phyloP scores from a whole-genome alignment of 2,113 vertebrate genomes.

The Procavia capensis region DNA sequence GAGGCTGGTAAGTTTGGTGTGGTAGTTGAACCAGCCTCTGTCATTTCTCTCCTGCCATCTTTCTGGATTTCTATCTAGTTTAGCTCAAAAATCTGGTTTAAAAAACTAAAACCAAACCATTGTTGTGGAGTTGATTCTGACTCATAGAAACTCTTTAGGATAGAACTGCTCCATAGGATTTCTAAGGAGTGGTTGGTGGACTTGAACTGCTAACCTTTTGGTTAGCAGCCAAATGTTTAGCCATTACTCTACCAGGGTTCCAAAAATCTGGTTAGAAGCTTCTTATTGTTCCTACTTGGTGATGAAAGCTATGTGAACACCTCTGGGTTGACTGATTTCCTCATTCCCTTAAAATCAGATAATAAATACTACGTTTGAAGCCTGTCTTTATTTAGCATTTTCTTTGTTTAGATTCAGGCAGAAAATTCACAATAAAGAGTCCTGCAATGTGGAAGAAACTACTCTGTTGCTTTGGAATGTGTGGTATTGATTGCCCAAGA shows the following conservation, averaged over 20 bases:
- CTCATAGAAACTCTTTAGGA: too few species aligned
- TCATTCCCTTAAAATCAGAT: constrained; percentile 67
- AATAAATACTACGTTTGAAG: constrained; percentile 73
- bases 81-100: constrained; percentile 22
- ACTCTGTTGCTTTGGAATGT: constrained; percentile 79
- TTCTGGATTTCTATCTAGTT: constrained; percentile 32
- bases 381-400: constrained; percentile 70
- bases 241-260: too few species aligned
- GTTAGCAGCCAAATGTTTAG: too few species aligned
- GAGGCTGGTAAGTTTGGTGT: not conserved
- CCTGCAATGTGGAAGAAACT: constrained; percentile 58
- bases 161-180: too few species aligned
- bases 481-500: constrained; percentile 82
- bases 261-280: constrained; percentile 12
- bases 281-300: not conserved
- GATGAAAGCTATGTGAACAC: not conserved
- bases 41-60: constrained; percentile 43
- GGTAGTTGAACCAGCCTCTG: not conserved
- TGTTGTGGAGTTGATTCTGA: too few species aligned
- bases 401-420: constrained; percentile 73
- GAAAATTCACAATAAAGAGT: constrained; percentile 61
- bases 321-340: constrained; percentile 49
- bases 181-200: too few species aligned
- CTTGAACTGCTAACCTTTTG: too few species aligned
- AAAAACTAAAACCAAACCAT: too few species aligned